Evolutionary conservation across 2,113 vertebrate genomes (phyloP).

Genomic region (Chloroceryle aenea): DNA sequence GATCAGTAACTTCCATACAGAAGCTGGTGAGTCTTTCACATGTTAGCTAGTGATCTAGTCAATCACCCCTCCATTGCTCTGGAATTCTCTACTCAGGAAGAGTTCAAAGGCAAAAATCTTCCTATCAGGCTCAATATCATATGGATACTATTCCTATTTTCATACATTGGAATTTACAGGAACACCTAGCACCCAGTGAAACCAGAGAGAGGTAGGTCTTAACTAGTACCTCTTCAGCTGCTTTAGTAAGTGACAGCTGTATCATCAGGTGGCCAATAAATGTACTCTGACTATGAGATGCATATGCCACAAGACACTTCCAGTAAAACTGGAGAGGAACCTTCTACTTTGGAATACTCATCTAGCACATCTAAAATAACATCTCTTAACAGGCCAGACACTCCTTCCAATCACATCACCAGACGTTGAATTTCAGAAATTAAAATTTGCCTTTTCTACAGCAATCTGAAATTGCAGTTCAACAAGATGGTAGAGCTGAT

Average conservation of each 20-base stretch:
- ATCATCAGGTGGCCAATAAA: background rate
- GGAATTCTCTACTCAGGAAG: background rate
- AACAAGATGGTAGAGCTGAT: background rate
- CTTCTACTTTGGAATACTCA: background rate
- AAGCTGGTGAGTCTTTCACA: background rate
- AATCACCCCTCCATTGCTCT: background rate
- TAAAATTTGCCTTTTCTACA: background rate
- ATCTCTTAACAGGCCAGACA: background rate
- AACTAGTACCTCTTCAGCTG: background rate
- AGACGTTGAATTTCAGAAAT: background rate
- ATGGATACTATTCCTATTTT: background rate
- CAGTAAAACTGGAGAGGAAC: background rate
- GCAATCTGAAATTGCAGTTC: background rate
- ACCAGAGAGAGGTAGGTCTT: background rate
- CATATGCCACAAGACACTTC: rapidly evolving
- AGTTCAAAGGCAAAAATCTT: background rate
- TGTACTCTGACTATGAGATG: background rate
- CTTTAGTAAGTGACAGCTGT: background rate
- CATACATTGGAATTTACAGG: background rate
- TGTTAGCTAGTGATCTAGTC: background rate
- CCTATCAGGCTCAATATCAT: background rate
- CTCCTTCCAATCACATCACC: background rate
- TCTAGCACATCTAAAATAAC: background rate
- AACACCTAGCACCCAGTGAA: background rate
- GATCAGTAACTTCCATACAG: background rate